A percentile compares a stretch with the other conserved stretches of the same genome.
Conservation (phyloP, 2,797 vertebrate genomes). For the Protonibea diacanthus region DNA sequence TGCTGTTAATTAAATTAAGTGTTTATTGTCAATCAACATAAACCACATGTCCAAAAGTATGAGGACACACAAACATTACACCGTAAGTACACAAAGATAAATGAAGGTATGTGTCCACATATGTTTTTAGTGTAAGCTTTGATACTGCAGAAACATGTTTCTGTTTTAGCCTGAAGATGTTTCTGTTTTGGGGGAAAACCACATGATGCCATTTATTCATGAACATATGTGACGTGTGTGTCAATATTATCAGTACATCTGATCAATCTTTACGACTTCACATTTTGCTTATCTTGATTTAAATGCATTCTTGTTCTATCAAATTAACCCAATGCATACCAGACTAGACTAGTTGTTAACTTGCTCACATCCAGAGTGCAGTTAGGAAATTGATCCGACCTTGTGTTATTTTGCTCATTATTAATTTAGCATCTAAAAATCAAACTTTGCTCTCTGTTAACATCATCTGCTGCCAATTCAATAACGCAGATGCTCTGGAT, state of each 20-base stretch:
- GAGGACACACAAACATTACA: neutral
- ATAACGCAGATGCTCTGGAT: neutral
- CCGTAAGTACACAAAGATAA: neutral
- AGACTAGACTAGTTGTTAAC: neutral
- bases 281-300: neutral
- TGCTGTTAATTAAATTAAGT: neutral
- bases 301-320: neutral
- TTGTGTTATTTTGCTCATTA: neutral
- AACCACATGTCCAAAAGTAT: neutral
- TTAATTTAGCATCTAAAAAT: neutral
- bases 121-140: neutral
- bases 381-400: neutral
- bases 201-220: neutral
- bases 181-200: neutral
- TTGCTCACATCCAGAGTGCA: neutral
- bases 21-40: neutral
- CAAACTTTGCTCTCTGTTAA: neutral
- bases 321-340: neutral
- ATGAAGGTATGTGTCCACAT: neutral
- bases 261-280: neutral
- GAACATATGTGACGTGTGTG: neutral
- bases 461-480: slow-evolving; percentile 5
- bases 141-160: neutral
- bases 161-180: neutral
- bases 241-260: neutral